Percentiles rank a stretch among this genome's conserved stretches.
Conservation (phyloP, 2,113 vertebrate genomes). For the Erythrolamprus reginae region DNA sequence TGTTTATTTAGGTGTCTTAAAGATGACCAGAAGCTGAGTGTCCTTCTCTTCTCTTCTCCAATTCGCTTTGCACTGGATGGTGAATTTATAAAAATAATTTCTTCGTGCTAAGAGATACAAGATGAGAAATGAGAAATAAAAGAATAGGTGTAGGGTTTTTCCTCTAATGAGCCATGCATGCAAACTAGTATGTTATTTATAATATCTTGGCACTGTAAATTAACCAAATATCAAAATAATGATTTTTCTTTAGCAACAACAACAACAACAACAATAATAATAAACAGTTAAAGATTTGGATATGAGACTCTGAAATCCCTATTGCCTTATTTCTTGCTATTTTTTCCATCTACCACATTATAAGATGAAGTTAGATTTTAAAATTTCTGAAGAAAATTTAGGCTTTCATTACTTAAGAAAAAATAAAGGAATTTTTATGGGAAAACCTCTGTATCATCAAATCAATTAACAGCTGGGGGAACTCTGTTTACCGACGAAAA, state of each 20-base stretch:
- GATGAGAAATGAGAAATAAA: not conserved
- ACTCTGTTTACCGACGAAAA: not conserved
- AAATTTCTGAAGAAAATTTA: not conserved
- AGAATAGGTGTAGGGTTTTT: not conserved
- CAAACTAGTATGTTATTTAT: not conserved
- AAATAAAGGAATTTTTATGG: not conserved
- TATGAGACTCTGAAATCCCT: not conserved
- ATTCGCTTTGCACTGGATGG: not conserved
- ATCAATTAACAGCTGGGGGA: not conserved
- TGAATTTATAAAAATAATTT: not conserved
- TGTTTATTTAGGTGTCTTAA: not conserved
- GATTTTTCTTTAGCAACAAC: not conserved
- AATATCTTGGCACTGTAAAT: not conserved
- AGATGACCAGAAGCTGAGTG: not conserved
- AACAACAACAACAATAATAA: too few species aligned
- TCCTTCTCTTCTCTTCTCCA: not conserved
- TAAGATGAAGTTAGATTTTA: not conserved
- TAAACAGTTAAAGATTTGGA: not conserved
- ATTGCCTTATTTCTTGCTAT: not conserved
- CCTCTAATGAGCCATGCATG: not conserved
- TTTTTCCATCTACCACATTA: not conserved
- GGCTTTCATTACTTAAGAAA: not conserved
- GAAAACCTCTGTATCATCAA: not conserved
- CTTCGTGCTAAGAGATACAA: not conserved
- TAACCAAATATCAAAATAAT: not conserved